A percentile compares a stretch with the other conserved stretches of the same genome.
Conservation (phyloP, 2,888 invertebrate species). For the Galeopsomyia nigrocyanea region DNA sequence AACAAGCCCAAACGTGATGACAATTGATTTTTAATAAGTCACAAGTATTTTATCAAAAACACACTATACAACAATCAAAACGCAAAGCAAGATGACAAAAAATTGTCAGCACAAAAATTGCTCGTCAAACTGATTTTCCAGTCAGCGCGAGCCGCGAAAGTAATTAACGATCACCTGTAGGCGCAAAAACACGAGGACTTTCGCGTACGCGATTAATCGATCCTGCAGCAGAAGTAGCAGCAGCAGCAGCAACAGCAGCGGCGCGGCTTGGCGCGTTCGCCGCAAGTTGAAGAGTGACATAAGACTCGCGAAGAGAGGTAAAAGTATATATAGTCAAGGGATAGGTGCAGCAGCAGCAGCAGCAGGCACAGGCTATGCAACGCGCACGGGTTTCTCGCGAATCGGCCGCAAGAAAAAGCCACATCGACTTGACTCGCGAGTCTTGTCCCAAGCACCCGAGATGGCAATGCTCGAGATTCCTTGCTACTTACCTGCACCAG, state of each 20-base stretch:
- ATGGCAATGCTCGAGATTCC: slow-evolving; percentile 43
- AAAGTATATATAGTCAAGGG: too few species aligned
- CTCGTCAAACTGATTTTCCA: background rate
- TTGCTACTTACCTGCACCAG: background rate
- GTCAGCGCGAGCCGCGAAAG: background rate
- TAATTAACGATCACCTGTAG: slow-evolving; percentile 21
- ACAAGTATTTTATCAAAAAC: background rate
- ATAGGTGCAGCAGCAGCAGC: too few species aligned
- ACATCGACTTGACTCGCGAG: background rate
- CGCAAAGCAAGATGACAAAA: background rate
- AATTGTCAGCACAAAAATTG: background rate
- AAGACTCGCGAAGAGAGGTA: slow-evolving; percentile 3
- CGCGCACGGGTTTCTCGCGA: too few species aligned
- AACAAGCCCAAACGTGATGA: too few species aligned
- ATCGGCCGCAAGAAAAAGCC: too few species aligned
- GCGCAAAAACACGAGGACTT: slow-evolving; percentile 26
- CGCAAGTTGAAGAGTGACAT: slow-evolving; percentile 28
- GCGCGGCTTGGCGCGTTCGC: background rate
- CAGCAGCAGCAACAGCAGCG: background rate
- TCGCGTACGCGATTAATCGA: slow-evolving; percentile 27
- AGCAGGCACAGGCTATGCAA: too few species aligned
- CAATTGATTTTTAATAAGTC: background rate
- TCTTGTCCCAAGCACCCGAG: slow-evolving; percentile 19
- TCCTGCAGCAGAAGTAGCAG: too few species aligned
- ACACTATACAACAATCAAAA: background rate